phyloP scores from a whole-genome alignment of 2,113 vertebrate species.

The Elgaria multicarinata region DNA sequence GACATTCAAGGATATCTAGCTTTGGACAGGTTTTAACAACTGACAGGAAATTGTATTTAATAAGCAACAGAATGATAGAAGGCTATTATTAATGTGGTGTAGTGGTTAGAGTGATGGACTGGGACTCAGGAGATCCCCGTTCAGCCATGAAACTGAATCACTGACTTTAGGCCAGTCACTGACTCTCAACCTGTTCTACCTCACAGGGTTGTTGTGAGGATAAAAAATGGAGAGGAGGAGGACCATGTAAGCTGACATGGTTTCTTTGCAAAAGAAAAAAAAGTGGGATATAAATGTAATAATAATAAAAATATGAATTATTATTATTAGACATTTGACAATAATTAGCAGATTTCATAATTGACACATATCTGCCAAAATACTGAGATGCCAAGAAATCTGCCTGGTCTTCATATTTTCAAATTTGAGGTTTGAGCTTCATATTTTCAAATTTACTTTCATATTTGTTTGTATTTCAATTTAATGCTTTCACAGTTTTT shows the following conservation, averaged over 20 bases:
- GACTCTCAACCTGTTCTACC: too few species aligned
- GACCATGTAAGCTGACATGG: too few species aligned
- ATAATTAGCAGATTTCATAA: neutral
- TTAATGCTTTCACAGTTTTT: neutral
- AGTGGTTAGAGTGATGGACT: too few species aligned
- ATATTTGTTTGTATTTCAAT: neutral
- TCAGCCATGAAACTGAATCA: too few species aligned
- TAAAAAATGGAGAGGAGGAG: too few species aligned
- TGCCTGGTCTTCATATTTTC: neutral
- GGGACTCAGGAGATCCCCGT: too few species aligned
- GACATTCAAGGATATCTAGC: neutral
- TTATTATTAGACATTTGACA: neutral
- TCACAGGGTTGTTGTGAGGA: too few species aligned
- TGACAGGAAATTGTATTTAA: neutral
- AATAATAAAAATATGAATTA: too few species aligned
- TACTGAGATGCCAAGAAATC: neutral
- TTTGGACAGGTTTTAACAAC: neutral
- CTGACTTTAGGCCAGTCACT: too few species aligned
- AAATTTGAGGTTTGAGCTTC: neutral
- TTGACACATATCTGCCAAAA: neutral
- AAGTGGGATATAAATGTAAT: too few species aligned
- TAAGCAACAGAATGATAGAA: neutral
- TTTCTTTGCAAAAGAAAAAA: too few species aligned
- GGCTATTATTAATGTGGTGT: neutral
- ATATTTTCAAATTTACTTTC: neutral